Evolutionary conservation across 2,888 invertebrate genomes (phyloP).

Genomic region (Ophioninae sp.): DNA sequence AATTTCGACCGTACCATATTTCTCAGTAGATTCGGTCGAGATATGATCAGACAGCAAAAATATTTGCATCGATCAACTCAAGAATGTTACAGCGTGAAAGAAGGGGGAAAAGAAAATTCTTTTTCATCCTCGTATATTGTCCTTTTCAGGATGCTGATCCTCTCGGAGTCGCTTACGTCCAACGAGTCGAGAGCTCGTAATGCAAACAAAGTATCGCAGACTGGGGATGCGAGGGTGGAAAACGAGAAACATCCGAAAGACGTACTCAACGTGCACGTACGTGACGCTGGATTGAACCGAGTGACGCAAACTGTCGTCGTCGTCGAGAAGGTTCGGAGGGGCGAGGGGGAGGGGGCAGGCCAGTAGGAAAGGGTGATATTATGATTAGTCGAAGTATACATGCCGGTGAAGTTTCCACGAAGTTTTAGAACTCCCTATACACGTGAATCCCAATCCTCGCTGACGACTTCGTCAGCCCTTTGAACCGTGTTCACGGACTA

Average conservation of each 20-base stretch:
- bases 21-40: no score
- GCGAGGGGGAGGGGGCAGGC: background rate
- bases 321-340: background rate
- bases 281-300: background rate
- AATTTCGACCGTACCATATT: no score
- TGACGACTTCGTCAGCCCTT: conserved; percentile 5
- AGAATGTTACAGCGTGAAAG: no score
- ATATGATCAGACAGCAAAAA: no score
- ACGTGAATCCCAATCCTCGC: background rate
- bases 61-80: no score
- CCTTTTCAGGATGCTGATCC: no score
- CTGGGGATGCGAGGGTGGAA: background rate
- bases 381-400: conserved; percentile 1
- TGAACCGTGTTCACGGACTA: background rate
- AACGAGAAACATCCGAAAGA: background rate
- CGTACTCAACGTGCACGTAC: background rate
- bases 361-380: background rate
- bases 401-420: background rate
- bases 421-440: background rate
- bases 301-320: background rate
- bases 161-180: no score
- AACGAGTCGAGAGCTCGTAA: background rate
- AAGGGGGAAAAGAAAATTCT: no score
- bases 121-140: no score
- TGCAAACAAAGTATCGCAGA: background rate